These are phyloP conservation scores for Habropoda laboriosa DNA, from an alignment of 1,140 invertebrate genomes.

Conservation along the genomic window DNA sequence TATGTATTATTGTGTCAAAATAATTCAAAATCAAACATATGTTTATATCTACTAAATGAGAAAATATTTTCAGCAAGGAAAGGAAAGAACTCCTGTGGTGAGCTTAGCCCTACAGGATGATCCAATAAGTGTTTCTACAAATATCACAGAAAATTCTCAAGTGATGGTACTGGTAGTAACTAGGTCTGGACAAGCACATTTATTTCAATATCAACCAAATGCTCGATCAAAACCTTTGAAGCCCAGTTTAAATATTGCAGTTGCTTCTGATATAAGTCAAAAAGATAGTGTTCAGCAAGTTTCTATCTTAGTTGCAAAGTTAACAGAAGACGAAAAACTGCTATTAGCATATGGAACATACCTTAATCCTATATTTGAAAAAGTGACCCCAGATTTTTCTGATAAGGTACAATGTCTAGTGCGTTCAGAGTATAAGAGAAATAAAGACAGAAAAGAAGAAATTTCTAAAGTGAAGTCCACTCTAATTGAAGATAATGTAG, in stretches of 20 bases:
- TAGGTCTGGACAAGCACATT: conserved; percentile 88
- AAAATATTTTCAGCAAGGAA: conserved; percentile 66
- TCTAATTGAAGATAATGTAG: conserved; percentile 78
- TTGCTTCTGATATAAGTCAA: conserved; percentile 83
- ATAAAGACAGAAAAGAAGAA: conserved; percentile 76
- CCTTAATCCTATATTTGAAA: conserved; percentile 85
- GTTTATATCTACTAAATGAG: not conserved
- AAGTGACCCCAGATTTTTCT: conserved; percentile 83
- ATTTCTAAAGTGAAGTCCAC: conserved; percentile 81
- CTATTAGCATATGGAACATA: conserved; percentile 84
- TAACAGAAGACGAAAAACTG: conserved; percentile 80
- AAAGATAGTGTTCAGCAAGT: conserved; percentile 82
- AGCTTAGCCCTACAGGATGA: conserved; percentile 79
- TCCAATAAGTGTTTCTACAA: conserved; percentile 73
- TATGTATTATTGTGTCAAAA: no score
- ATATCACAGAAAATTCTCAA: conserved; percentile 64
- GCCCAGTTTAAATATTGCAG: conserved; percentile 87
- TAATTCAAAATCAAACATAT: no score
- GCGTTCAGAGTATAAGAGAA: conserved; percentile 79
- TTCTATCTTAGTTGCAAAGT: conserved; percentile 80
- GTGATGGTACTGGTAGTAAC: conserved; percentile 83
- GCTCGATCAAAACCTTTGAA: conserved; percentile 89
- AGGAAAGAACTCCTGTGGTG: conserved; percentile 79
- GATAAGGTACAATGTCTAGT: conserved; percentile 84
- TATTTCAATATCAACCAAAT: conserved; percentile 89